Percentiles rank a stretch among this genome's conserved stretches.
These are phyloP conservation scores for Ctenomys sociabilis DNA, from an alignment of 2,113 vertebrate species.

Conservation along the genomic window DNA sequence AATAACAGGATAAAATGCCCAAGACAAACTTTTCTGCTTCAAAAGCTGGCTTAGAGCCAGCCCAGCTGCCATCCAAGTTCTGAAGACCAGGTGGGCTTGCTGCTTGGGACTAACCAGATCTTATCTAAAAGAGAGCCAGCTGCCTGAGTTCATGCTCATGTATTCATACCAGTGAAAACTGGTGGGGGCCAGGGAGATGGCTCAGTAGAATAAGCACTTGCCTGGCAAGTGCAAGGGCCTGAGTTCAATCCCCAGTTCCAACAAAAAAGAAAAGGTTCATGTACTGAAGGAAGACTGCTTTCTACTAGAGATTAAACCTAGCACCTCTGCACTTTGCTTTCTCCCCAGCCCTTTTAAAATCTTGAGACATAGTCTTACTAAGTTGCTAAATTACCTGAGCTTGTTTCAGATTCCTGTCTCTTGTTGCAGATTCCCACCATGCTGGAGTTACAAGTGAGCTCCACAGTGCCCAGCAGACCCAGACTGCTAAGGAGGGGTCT, in stretches of 20 bases:
- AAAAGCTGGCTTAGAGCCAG: neutral
- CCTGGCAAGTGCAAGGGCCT: too few relatives aligned
- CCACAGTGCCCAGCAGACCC: neutral
- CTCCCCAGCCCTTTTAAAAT: neutral
- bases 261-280: too few relatives aligned
- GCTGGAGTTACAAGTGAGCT: neutral
- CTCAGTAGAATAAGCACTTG: too few relatives aligned
- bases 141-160: neutral
- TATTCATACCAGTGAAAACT: neutral
- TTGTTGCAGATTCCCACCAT: neutral
- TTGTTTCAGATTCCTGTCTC: neutral
- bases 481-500: neutral
- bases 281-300: neutral
- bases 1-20: neutral
- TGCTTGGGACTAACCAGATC: conserved; percentile 4
- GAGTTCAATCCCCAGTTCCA: too few relatives aligned
- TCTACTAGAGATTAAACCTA: neutral
- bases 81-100: conserved; percentile 27
- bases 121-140: conserved; percentile 45
- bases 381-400: neutral
- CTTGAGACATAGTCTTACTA: neutral
- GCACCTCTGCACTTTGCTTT: neutral
- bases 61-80: neutral
- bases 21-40: neutral
- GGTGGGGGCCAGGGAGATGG: too few relatives aligned